phyloP scores from a whole-genome alignment of 1,140 invertebrate genomes.

The Hormaphis cornu region DNA sequence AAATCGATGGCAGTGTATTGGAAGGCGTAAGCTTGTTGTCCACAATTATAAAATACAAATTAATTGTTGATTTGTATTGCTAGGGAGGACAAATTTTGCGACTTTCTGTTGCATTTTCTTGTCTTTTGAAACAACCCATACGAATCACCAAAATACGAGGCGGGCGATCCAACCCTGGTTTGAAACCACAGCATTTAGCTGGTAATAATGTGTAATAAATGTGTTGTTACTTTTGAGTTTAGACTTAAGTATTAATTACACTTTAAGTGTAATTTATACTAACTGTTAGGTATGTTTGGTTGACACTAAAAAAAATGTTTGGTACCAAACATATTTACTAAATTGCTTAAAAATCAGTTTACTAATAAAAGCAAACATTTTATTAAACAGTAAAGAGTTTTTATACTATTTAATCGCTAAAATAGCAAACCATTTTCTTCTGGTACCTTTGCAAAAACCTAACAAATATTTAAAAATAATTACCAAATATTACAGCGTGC shows the following conservation, averaged over 20 bases:
- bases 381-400: too few relatives aligned
- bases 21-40: slow-evolving; percentile 53
- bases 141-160: slow-evolving; percentile 70
- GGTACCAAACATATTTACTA: too few relatives aligned
- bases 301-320: too few relatives aligned
- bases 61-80: slow-evolving; percentile 35
- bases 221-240: not conserved
- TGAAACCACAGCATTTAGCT: slow-evolving; percentile 77
- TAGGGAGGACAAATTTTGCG: slow-evolving; percentile 84
- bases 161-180: slow-evolving; percentile 65
- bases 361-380: too few relatives aligned
- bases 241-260: not conserved
- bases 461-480: too few relatives aligned
- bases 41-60: not conserved
- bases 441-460: too few relatives aligned
- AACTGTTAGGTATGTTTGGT: not conserved
- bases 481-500: too few relatives aligned
- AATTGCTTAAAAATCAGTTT: too few relatives aligned
- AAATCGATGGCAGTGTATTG: slow-evolving; percentile 55
- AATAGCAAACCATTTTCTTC: too few relatives aligned
- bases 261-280: not conserved
- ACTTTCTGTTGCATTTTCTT: slow-evolving; percentile 66
- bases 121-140: slow-evolving; percentile 60
- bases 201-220: slow-evolving; percentile 44
- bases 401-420: too few relatives aligned